Conservation (phyloP, 1,140 invertebrate species). For the Aphelinus atriplicis region DNA sequence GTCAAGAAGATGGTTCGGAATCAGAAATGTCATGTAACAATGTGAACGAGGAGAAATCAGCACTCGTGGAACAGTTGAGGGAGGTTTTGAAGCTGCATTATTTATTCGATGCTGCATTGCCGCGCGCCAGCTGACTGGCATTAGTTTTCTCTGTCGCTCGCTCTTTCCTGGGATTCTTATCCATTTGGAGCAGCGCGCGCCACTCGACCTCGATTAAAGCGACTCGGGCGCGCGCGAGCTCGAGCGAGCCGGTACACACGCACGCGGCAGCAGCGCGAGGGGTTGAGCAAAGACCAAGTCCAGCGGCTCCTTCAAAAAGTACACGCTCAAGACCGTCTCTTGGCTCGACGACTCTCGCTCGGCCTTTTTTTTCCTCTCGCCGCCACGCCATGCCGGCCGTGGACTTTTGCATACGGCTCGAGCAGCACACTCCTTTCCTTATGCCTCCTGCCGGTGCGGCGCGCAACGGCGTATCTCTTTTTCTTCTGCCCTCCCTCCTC, state of each 20-base stretch:
- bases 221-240: constrained; percentile 18
- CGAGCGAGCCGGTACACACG: no score
- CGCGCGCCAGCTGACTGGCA: no score
- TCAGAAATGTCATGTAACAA: no score
- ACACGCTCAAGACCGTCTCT: not conserved
- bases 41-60: no score
- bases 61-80: no score
- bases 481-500: not conserved
- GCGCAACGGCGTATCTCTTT: not conserved
- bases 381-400: not conserved
- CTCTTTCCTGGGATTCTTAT: constrained; percentile 15
- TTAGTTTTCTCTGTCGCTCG: not conserved
- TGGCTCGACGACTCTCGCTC: not conserved
- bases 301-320: constrained; percentile 3
- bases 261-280: no score
- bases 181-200: constrained; percentile 26
- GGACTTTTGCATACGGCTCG: constrained; percentile 1
- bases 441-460: no score
- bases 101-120: no score
- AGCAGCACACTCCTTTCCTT: constrained; percentile 6
- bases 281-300: not conserved
- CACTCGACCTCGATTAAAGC: constrained; percentile 49
- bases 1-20: no score
- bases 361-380: not conserved
- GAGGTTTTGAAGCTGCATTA: no score